phyloP scores from a whole-genome alignment of 1,140 invertebrate species.

The Melanaphis sacchari region DNA sequence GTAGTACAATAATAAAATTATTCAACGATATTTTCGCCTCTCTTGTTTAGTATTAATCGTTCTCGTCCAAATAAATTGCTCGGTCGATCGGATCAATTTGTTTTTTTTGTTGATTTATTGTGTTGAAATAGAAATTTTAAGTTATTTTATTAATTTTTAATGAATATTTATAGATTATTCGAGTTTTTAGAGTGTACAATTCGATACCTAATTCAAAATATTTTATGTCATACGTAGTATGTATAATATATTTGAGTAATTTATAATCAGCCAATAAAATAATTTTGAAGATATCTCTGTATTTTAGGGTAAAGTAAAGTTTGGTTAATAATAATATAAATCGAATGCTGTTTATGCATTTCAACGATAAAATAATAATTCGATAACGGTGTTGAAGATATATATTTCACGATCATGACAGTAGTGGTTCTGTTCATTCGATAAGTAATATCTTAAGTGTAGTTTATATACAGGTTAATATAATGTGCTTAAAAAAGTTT shows the following conservation, averaged over 20 bases:
- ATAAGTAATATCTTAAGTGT: neutral
- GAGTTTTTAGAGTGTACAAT: neutral
- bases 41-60: neutral
- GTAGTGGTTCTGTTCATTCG: neutral
- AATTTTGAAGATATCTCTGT: neutral
- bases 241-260: neutral
- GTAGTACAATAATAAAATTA: neutral
- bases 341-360: neutral
- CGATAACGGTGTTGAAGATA: neutral
- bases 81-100: neutral
- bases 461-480: neutral
- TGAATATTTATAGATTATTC: neutral
- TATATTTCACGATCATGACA: neutral
- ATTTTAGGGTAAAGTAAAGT: too few species aligned
- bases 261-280: neutral
- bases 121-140: too few species aligned
- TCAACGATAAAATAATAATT: neutral
- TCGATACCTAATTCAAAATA: neutral
- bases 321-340: too few species aligned
- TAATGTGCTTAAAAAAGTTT: neutral
- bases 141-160: neutral
- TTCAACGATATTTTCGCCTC: neutral
- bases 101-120: neutral
- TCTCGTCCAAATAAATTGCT: neutral
- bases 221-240: too few species aligned